Base-by-base conservation (phyloP, 2,888 invertebrate genomes). In the Lamellibrachia satsuma region DNA sequence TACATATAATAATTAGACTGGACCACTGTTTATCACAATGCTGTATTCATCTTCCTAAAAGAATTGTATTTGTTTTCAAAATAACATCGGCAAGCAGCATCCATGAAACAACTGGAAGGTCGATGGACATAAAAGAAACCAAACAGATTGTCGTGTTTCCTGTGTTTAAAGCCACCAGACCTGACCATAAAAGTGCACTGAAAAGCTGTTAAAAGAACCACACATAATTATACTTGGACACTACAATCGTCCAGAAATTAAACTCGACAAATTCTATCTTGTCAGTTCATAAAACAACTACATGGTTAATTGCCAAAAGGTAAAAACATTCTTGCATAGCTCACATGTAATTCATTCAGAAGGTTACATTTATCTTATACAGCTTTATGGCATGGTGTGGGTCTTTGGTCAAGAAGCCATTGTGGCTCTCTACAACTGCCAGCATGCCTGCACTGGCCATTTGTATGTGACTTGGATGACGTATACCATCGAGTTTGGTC, bases 361-460 rank as follows among this genome's bases (percentile, higher is more conserved):
- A 52, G 39, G n/a, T 51, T 11, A 52, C 52, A n/a, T 91, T 51
- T 9, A 93, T 55, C 60, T 93, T 91, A 91, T 92, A 94, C 75
- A 94, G 91, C 91, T 94, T 94, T 52, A 94, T 92, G 39, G 93
- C 93, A 60, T 94, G 93, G 90, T 94, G 94, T 7, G 94, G 94
- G 57, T 94, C 93, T 90, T 94, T 94, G 27, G 92, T 92, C 39
- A 94, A 60, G 91, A 94, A 93, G n/a, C 94, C 93, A 90, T 90
- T 92, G 91, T 94, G 94, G 7, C 93, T 92, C 90, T 94, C 94
- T 22, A 94, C 94, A 7, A 94, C 92, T 0, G 93, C 94, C 39
- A 94, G 60, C 51, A 91, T 91, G 51, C 92, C 52, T 2, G 55
- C 91, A 52, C 75, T 52, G 52, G 90, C 91, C 9, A 93, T 52